Conservation (phyloP, 2,113 vertebrate genomes). For the Periophthalmodon schlosseri region DNA sequence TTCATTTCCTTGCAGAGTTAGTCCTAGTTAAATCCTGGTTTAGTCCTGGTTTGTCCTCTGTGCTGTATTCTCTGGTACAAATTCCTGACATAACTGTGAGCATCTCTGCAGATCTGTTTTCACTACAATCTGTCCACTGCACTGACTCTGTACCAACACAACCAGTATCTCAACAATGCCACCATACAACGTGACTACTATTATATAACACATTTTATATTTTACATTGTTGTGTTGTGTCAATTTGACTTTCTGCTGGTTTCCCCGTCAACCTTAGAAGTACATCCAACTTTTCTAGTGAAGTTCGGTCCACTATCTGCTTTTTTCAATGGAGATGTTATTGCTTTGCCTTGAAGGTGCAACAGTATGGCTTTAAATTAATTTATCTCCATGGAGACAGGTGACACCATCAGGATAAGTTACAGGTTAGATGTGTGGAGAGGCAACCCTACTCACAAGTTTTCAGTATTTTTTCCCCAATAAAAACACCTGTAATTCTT, state of each 20-base stretch:
- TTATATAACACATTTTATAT: background rate
- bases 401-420: background rate
- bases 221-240: background rate
- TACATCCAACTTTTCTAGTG: too few relatives aligned
- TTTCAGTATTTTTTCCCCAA: too few relatives aligned
- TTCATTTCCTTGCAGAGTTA: background rate
- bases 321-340: too few relatives aligned
- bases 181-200: background rate
- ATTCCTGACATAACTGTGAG: conserved; percentile 1
- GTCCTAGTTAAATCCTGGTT: background rate
- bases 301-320: too few relatives aligned
- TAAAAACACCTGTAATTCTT: too few relatives aligned
- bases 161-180: background rate
- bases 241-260: too few relatives aligned
- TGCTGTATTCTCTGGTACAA: background rate
- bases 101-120: background rate
- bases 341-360: too few relatives aligned
- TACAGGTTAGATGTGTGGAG: background rate
- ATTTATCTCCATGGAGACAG: too few relatives aligned
- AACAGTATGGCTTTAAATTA: too few relatives aligned
- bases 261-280: too few relatives aligned
- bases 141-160: background rate
- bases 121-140: background rate
- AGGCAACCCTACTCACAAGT: too few relatives aligned
- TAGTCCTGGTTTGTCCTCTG: background rate